Evolutionary conservation across 2,113 vertebrate genomes (phyloP).

Genomic region (Brachypteracias leptosomus): DNA sequence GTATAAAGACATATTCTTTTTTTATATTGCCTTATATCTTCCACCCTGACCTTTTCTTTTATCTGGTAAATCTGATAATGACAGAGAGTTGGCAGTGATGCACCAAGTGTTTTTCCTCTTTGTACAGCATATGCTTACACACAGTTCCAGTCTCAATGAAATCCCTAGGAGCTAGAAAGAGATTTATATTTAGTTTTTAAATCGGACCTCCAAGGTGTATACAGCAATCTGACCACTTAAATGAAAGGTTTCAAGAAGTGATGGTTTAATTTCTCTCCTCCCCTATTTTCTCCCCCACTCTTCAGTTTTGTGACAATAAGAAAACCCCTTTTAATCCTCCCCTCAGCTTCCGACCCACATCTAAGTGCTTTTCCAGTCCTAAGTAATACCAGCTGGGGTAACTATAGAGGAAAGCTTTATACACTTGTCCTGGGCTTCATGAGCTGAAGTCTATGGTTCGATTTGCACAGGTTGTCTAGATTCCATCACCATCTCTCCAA

Average conservation of each 20-base stretch:
- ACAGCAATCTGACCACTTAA: not conserved
- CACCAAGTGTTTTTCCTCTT: not conserved
- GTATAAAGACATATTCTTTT: not conserved
- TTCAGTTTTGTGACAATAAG: not conserved
- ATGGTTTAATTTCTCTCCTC: not conserved
- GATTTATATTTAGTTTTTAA: not conserved
- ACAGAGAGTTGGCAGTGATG: not conserved
- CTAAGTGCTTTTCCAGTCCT: not conserved
- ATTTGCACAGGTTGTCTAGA: constrained; percentile 22
- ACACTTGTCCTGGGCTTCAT: not conserved
- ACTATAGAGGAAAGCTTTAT: not conserved
- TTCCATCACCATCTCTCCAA: constrained; percentile 10
- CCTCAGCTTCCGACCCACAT: not conserved
- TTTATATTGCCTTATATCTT: not conserved
- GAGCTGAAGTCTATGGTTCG: not conserved
- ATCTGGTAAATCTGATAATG: not conserved
- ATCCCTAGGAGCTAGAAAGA: not conserved
- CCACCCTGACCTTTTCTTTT: not conserved
- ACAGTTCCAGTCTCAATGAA: not conserved
- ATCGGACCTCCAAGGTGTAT: not conserved
- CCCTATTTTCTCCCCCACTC: accelerated
- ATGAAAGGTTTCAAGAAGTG: not conserved
- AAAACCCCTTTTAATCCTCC: not conserved
- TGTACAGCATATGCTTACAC: not conserved
- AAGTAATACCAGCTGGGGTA: not conserved